Evolutionary conservation across 2,113 vertebrate genomes (phyloP).

Genomic region (Suncus etruscus): DNA sequence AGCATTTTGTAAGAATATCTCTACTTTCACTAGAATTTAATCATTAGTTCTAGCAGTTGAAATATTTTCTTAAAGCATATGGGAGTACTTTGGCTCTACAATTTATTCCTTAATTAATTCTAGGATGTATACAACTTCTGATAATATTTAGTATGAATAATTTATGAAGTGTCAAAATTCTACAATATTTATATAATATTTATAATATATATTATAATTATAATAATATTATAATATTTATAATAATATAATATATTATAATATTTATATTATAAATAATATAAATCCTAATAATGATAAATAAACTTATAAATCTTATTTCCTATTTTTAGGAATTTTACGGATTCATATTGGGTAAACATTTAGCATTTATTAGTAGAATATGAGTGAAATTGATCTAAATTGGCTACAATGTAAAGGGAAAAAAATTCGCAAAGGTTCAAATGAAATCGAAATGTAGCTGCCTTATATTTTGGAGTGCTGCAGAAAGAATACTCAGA

Average conservation of each 20-base stretch:
- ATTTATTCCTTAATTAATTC: neutral
- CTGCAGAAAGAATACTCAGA: no score
- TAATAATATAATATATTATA: no score
- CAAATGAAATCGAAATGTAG: neutral
- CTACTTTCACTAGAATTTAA: neutral
- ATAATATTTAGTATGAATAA: neutral
- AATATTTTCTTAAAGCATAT: neutral
- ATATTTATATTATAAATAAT: neutral
- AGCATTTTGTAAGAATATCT: neutral
- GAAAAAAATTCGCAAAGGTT: neutral
- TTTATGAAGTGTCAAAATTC: neutral
- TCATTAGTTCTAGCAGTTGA: neutral
- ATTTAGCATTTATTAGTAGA: neutral
- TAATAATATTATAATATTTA: no score
- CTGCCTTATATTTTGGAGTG: neutral
- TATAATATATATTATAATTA: no score
- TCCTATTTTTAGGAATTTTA: neutral
- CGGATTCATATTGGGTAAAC: neutral
- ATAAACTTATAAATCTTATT: neutral
- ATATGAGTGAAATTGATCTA: neutral
- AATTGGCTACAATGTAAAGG: neutral
- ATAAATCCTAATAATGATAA: neutral
- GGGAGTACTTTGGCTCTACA: neutral
- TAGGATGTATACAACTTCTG: neutral
- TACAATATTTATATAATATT: no score